A percentile compares a stretch with the other conserved stretches of the same genome.
Conservation (phyloP, 2,113 vertebrate species). For the Bujurquina vittata region DNA sequence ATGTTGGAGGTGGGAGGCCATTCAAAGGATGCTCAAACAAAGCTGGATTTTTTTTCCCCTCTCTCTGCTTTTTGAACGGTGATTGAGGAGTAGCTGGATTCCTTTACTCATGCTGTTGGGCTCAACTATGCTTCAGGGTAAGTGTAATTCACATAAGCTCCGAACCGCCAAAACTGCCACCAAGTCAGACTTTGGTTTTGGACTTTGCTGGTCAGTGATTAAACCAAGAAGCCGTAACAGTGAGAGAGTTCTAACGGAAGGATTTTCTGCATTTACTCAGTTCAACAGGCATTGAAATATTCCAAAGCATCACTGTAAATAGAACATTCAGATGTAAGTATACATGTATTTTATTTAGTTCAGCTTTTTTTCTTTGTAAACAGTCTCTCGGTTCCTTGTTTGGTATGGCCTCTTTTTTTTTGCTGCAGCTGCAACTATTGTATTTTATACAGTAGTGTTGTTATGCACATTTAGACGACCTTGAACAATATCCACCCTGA, state of each 20-base stretch:
- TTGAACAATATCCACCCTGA: constrained; percentile 51
- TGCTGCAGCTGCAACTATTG: background rate
- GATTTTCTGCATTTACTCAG: constrained; percentile 13
- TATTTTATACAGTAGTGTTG: background rate
- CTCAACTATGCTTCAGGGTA: constrained; percentile 71
- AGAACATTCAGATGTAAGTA: constrained; percentile 60
- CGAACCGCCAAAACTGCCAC: constrained; percentile 75
- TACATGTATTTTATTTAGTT: constrained; percentile 7
- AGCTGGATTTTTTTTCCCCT: constrained; percentile 68
- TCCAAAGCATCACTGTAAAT: constrained; percentile 24
- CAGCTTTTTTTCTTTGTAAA: background rate
- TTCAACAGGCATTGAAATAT: background rate
- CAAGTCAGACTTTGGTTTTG: constrained; percentile 56
- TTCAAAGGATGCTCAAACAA: constrained; percentile 80
- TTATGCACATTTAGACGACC: constrained; percentile 11
- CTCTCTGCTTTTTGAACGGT: constrained; percentile 70
- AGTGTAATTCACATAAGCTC: constrained; percentile 69
- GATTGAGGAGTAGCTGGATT: constrained; percentile 75
- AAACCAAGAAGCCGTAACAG: constrained; percentile 39
- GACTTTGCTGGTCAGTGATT: constrained; percentile 51
- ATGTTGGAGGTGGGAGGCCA: constrained; percentile 67
- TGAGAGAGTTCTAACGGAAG: constrained; percentile 21
- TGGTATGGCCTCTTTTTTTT: background rate
- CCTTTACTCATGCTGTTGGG: constrained; percentile 73
- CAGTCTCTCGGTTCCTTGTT: background rate